Evolutionary conservation across 2,113 vertebrate genomes (phyloP), one percentile per base, ranked within the genome.

Genomic region (Hemicordylus capensis): DNA sequence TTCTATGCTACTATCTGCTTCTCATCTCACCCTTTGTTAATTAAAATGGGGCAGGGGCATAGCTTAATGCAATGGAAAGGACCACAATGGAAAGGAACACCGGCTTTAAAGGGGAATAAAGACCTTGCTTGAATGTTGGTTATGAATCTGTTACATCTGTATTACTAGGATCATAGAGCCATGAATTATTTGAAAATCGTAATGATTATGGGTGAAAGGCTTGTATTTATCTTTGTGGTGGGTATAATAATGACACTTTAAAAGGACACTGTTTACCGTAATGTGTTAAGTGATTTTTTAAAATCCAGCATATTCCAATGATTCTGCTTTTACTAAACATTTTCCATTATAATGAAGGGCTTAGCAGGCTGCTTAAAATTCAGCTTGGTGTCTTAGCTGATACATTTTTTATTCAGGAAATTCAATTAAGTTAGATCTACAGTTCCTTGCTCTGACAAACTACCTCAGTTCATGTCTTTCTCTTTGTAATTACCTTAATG

Each of bases 401-500:
- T 88, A 46, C 1, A 54, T 88, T 86, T 91, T 88, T 89, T 91
- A 87, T 92, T 92, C 76, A 89, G 56, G 87, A 39, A 85, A 89
- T 90, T 89, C 54, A 95, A 64, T 91, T 92, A 86, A 87, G 19
- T 84, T 93, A 86, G 67, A 88, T 76, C 69, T 90, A 22, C 0
- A 42, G 42, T 91, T 91, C 70, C 46, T 84, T 85, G 37, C 79
- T 89, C 74, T 88, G 72, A 92, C 24, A 91, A 92, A 88, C 37
- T 83, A 63, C 28, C 37, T 89, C 39, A 84, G 82, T 90, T 90
- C 81, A 82, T 8, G 87, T 88, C 66, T 81, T 26, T 86, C 74
- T 88, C 80, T 34, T 74, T 81, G 48, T 88, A 92, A 92, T 90
- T 93, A 89, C 63, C 37, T 90, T 86, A 91, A 90, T 88, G 63